phyloP scores from a whole-genome alignment of 92 coral and sea anemone species.

The Actinostola sp. region DNA sequence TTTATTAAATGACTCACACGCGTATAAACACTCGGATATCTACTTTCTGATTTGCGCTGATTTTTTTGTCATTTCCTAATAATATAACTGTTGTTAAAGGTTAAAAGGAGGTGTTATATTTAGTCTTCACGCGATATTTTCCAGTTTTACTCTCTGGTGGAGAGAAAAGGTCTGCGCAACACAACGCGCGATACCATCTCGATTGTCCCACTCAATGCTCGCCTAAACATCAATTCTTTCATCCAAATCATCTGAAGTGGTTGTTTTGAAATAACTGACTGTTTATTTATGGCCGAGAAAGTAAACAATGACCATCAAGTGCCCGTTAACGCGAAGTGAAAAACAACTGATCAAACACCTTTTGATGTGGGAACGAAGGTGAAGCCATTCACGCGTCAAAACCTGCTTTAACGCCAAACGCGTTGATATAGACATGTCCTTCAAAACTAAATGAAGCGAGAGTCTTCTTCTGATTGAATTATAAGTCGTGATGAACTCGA shows the following conservation, averaged over 20 bases:
- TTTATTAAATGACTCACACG: too few relatives aligned
- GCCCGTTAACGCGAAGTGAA: not conserved
- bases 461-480: not conserved
- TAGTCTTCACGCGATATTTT: not conserved
- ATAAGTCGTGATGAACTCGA: not conserved
- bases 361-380: not conserved
- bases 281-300: conserved; percentile 52
- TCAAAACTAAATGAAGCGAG: too few relatives aligned
- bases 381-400: not conserved
- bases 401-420: too few relatives aligned
- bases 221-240: conserved; percentile 49
- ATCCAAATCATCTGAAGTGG: conserved; percentile 38
- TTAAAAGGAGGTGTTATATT: too few relatives aligned
- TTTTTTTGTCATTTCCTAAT: too few relatives aligned
- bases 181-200: conserved; percentile 14
- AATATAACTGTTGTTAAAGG: too few relatives aligned
- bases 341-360: conserved; percentile 4
- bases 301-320: conserved; percentile 43
- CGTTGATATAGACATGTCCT: too few relatives aligned
- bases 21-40: too few relatives aligned
- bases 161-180: not conserved
- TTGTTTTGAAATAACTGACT: conserved; percentile 38
- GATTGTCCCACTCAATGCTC: conserved; percentile 44
- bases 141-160: not conserved
- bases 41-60: too few relatives aligned